phyloP scores from a whole-genome alignment of 2,888 invertebrate genomes.

The Caenorhabditis sulstoni region DNA sequence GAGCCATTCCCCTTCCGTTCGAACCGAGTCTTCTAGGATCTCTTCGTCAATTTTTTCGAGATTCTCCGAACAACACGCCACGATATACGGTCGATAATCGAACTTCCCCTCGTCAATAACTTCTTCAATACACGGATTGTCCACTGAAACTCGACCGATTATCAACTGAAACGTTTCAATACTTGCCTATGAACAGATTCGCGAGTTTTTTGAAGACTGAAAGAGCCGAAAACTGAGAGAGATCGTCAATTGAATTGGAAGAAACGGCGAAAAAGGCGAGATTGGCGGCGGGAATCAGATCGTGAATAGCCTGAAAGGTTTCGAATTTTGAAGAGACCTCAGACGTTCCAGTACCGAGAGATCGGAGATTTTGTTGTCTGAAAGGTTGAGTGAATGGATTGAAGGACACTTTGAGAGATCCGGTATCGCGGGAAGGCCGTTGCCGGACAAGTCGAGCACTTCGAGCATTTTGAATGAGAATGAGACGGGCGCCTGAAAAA shows the following conservation, averaged over 20 bases:
- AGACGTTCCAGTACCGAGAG: conserved; percentile 8
- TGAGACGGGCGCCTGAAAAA: conserved; percentile 7
- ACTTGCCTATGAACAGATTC: conserved; percentile 14
- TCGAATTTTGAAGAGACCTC: neutral
- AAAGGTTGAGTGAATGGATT: conserved; percentile 19
- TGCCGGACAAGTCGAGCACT: conserved; percentile 24
- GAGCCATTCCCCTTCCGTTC: conserved; percentile 53
- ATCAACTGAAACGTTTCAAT: no score
- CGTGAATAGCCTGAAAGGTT: conserved; percentile 3
- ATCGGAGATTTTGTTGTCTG: conserved; percentile 33
- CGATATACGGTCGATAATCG: conserved; percentile 44
- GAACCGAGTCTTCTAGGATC: conserved; percentile 27
- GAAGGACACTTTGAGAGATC: conserved; percentile 38
- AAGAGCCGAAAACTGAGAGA: conserved; percentile 40
- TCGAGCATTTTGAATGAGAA: conserved; percentile 33
- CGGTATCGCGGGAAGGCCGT: conserved; percentile 21
- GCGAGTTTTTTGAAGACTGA: conserved; percentile 23
- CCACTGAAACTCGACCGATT: no score
- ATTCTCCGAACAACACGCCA: conserved; percentile 39
- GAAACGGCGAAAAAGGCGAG: conserved; percentile 31
- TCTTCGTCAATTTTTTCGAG: conserved; percentile 24
- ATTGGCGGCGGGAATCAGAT: neutral
- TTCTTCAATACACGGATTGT: conserved; percentile 25
- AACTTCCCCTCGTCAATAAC: conserved; percentile 12
- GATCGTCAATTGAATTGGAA: conserved; percentile 44